Evolutionary conservation across 2,888 invertebrate species (phyloP).

Genomic region (Opisthograptis luteolata): DNA sequence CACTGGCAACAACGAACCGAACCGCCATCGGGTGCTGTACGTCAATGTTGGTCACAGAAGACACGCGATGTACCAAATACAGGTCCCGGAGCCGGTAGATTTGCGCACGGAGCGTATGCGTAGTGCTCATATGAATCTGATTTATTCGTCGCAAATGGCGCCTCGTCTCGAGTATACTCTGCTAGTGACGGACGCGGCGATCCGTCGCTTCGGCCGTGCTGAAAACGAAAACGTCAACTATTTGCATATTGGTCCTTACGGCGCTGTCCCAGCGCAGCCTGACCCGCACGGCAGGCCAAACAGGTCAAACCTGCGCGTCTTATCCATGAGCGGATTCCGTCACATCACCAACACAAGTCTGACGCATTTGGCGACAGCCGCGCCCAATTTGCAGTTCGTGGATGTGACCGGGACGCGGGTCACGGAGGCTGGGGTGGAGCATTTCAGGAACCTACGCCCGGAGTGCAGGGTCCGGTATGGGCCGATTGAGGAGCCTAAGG

Average conservation of each 20-base stretch:
- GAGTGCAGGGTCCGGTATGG: conserved; percentile 78
- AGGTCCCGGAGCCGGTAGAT: conserved; percentile 24
- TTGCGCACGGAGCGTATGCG: not conserved
- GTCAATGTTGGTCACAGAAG: conserved; percentile 54
- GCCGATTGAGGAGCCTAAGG: conserved; percentile 31
- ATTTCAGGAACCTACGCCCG: conserved; percentile 84
- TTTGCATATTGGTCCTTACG: conserved; percentile 55
- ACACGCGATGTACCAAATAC: conserved; percentile 45
- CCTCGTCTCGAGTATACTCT: conserved; percentile 2
- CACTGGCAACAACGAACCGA: conserved; percentile 18
- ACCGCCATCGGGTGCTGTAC: conserved; percentile 53
- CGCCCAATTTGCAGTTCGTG: conserved; percentile 82
- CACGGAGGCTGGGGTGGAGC: conserved; percentile 84
- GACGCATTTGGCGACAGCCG: conserved; percentile 84
- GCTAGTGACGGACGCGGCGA: conserved; percentile 63
- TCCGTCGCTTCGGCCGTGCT: conserved; percentile 63
- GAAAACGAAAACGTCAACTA: conserved; percentile 61
- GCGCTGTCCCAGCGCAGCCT: conserved; percentile 22
- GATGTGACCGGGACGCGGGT: conserved; percentile 89
- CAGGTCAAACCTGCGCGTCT: conserved; percentile 74
- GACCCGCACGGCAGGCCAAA: conserved; percentile 52
- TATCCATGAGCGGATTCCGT: conserved; percentile 85
- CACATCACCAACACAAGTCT: conserved; percentile 86
- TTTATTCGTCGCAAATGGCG: not conserved
- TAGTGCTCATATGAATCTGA: not conserved